Conservation (phyloP, 1,140 invertebrate species). For the Papilio machaon region DNA sequence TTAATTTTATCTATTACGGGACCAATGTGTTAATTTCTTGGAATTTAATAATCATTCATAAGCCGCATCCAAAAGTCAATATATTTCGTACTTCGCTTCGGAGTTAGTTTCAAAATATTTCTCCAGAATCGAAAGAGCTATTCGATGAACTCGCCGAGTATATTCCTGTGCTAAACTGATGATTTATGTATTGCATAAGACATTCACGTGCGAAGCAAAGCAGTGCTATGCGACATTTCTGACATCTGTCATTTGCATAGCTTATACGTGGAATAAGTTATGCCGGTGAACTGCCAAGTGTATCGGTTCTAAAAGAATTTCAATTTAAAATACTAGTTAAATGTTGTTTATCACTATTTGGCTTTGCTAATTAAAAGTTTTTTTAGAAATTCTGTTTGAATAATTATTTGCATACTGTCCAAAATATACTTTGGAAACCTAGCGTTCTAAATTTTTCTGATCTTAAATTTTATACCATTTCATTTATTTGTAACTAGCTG, state of each 20-base stretch:
- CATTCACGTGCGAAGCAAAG: conserved; percentile 35
- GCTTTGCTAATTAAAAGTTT: too few species aligned
- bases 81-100: conserved; percentile 11
- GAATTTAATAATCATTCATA: too few species aligned
- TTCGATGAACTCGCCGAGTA: conserved; percentile 55
- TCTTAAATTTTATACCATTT: too few species aligned
- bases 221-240: conserved; percentile 27
- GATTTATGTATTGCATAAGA: conserved; percentile 60
- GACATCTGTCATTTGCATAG: conserved; percentile 38
- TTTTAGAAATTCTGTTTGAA: too few species aligned
- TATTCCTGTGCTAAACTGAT: conserved; percentile 60
- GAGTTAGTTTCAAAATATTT: conserved; percentile 42
- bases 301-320: not conserved
- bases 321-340: not conserved
- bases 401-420: too few species aligned
- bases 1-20: too few species aligned
- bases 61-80: conserved; percentile 28
- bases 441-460: too few species aligned
- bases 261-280: conserved; percentile 33
- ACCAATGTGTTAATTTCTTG: too few species aligned
- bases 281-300: conserved; percentile 6
- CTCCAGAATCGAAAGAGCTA: conserved; percentile 48
- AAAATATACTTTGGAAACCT: too few species aligned
- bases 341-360: not conserved
- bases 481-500: too few species aligned